Conservation (phyloP, 2,113 vertebrate species). For the Istiophorus platypterus region DNA sequence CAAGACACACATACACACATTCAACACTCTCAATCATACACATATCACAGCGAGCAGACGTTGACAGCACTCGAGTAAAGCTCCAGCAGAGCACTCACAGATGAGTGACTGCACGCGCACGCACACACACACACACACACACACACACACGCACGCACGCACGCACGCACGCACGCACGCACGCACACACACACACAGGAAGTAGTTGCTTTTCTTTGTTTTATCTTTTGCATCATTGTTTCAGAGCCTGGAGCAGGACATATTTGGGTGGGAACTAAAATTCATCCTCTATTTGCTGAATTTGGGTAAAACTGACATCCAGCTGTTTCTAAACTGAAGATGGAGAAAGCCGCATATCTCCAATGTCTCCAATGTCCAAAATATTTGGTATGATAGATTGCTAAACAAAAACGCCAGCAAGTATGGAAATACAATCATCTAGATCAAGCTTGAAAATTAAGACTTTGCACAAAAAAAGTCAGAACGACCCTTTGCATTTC, state of each 20-base stretch:
- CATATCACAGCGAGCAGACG: slow-evolving; percentile 78
- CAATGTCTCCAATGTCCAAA: neutral
- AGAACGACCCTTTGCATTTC: neutral
- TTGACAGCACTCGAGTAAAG: slow-evolving; percentile 79
- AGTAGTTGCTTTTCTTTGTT: slow-evolving; percentile 79
- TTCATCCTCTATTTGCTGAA: slow-evolving; percentile 42
- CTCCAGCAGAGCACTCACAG: slow-evolving; percentile 77
- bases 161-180: slow-evolving; percentile 7
- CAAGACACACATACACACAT: slow-evolving; percentile 69
- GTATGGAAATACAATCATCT: slow-evolving; percentile 17
- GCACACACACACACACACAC: slow-evolving; percentile 21
- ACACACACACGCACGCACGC: slow-evolving; percentile 17
- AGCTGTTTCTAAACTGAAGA: slow-evolving; percentile 2
- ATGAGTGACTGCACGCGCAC: slow-evolving; percentile 70
- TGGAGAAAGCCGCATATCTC: slow-evolving; percentile 16
- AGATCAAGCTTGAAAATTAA: neutral
- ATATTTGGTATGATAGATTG: neutral
- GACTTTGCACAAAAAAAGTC: neutral
- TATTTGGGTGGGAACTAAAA: slow-evolving; percentile 39
- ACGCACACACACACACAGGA: slow-evolving; percentile 26
- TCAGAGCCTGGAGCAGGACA: slow-evolving; percentile 35
- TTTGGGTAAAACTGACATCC: slow-evolving; percentile 29
- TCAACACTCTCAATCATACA: slow-evolving; percentile 79
- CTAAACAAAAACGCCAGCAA: neutral
- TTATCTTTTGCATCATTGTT: slow-evolving; percentile 65